Percentiles rank a stretch among this genome's conserved stretches.
phyloP scores from a whole-genome alignment of 2,888 invertebrate species.

The Athrips mouffetella region DNA sequence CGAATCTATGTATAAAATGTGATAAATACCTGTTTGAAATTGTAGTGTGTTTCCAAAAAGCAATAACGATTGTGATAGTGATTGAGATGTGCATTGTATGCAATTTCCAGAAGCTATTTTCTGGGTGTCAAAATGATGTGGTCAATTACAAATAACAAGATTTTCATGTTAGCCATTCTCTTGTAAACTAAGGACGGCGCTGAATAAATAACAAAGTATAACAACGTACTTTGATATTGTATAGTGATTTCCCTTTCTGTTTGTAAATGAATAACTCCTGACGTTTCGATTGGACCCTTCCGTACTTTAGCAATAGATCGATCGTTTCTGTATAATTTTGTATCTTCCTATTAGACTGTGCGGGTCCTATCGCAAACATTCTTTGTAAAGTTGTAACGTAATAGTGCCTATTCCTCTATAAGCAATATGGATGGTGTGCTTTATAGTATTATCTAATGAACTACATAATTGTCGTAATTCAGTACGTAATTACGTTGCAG shows the following conservation, averaged over 20 bases:
- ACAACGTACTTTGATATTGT: no score
- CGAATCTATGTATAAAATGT: slow-evolving; percentile 55
- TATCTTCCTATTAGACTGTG: neutral
- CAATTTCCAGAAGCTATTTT: slow-evolving; percentile 32
- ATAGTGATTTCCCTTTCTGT: no score
- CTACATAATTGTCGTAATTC: slow-evolving; percentile 16
- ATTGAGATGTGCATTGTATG: slow-evolving; percentile 50
- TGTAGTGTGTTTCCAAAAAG: slow-evolving; percentile 56
- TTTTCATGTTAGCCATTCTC: no score
- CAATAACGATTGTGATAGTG: slow-evolving; percentile 74
- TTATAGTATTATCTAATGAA: neutral
- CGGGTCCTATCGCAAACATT: slow-evolving; percentile 1
- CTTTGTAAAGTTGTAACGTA: slow-evolving; percentile 3
- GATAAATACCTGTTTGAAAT: slow-evolving; percentile 54
- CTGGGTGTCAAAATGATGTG: slow-evolving; percentile 54
- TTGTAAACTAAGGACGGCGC: no score
- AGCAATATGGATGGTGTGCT: slow-evolving; percentile 6
- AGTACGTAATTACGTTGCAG: slow-evolving; percentile 30
- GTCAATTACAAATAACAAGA: slow-evolving; percentile 74
- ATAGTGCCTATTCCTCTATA: slow-evolving; percentile 6
- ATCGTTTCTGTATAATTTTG: no score
- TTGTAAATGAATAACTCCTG: no score
- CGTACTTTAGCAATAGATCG: neutral
- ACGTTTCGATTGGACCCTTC: neutral
- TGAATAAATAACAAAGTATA: no score